Evolutionary conservation across 2,113 vertebrate species (phyloP).

Genomic region (Nasalis larvatus): DNA sequence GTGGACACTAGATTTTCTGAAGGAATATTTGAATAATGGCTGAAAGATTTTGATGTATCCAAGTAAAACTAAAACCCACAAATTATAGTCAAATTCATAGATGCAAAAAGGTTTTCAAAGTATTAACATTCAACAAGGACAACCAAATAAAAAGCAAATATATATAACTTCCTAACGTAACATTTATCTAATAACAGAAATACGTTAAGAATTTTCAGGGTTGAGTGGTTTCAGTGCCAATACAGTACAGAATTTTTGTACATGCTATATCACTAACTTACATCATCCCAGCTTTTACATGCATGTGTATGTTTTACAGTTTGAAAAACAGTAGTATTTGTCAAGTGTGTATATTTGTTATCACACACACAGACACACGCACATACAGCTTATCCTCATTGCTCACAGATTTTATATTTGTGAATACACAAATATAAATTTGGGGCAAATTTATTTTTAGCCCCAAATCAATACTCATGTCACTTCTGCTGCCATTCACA

Average conservation of each 20-base stretch:
- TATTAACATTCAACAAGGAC: neutral
- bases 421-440: neutral
- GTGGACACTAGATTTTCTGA: neutral
- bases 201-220: neutral
- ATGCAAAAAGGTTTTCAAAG: neutral
- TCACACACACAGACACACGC: neutral
- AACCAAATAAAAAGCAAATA: neutral
- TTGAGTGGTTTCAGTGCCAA: neutral
- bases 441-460: neutral
- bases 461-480: neutral
- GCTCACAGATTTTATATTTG: neutral
- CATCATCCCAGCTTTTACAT: neutral
- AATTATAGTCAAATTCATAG: conserved; percentile 14
- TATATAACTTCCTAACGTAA: neutral
- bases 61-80: conserved; percentile 7
- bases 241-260: neutral
- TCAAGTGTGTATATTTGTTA: neutral
- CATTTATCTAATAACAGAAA: neutral
- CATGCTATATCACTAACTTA: neutral
- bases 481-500: neutral
- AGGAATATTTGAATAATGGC: neutral
- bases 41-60: neutral
- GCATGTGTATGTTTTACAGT: neutral
- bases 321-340: neutral
- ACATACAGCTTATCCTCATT: neutral